Percentiles rank a stretch among this genome's conserved stretches.
Conservation (phyloP, 1,140 invertebrate species). For the Episyrphus balteatus region DNA sequence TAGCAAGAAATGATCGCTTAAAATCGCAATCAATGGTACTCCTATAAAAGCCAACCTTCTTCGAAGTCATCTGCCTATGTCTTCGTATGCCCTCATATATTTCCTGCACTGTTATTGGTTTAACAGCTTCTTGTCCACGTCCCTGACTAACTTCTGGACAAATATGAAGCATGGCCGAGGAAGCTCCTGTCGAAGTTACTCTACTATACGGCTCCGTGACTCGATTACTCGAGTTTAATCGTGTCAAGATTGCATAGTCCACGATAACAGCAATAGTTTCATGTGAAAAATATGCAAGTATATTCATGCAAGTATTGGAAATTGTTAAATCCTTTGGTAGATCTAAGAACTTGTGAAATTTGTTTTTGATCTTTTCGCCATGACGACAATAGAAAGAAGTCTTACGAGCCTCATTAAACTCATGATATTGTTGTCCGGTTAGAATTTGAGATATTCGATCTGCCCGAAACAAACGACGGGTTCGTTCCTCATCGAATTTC, state of each 20-base stretch:
- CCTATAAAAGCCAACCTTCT: constrained; percentile 28
- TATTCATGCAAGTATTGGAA: constrained; percentile 31
- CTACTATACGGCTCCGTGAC: constrained; percentile 31
- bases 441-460: constrained; percentile 35
- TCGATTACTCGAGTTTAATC: constrained; percentile 29
- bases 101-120: constrained; percentile 32
- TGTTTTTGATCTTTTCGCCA: constrained; percentile 34
- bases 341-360: constrained; percentile 28
- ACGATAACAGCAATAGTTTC: constrained; percentile 35
- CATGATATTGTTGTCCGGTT: constrained; percentile 28
- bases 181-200: constrained; percentile 29
- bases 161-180: constrained; percentile 31
- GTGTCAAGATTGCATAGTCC: constrained; percentile 31
- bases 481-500: constrained; percentile 32
- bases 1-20: constrained; percentile 27
- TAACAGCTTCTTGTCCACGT: constrained; percentile 31
- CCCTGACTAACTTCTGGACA: constrained; percentile 35
- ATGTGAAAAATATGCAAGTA: constrained; percentile 31
- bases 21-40: constrained; percentile 30
- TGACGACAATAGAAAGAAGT: constrained; percentile 34
- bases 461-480: constrained; percentile 28
- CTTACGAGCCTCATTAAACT: constrained; percentile 32
- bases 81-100: constrained; percentile 35
- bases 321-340: constrained; percentile 27
- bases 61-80: constrained; percentile 27